Percentiles rank a stretch among this genome's conserved stretches.
phyloP scores from a whole-genome alignment of 2,113 vertebrate species.

The Cyanoderma ruficeps region DNA sequence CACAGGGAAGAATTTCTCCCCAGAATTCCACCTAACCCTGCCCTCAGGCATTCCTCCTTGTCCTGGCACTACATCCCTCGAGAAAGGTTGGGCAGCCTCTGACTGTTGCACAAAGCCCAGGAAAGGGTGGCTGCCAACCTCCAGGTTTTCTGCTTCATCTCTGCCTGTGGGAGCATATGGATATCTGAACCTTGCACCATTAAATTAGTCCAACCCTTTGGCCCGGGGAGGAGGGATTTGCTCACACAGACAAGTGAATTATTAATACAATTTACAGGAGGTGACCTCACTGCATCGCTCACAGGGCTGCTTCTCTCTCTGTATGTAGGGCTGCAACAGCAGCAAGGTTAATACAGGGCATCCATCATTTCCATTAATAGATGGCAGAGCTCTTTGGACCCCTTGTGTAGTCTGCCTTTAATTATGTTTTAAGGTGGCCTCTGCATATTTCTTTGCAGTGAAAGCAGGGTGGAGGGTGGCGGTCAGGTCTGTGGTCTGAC shows the following conservation, averaged over 20 bases:
- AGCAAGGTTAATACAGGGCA: constrained; percentile 60
- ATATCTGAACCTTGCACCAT: background rate
- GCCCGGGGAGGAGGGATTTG: constrained; percentile 21
- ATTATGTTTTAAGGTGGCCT: constrained; percentile 60
- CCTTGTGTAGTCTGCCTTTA: constrained; percentile 51
- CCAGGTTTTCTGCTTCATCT: background rate
- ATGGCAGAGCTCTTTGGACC: constrained; percentile 25
- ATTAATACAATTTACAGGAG: constrained; percentile 60
- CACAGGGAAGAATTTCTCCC: background rate
- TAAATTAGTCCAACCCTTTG: background rate
- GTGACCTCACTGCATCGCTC: constrained; percentile 36
- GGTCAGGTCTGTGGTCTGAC: background rate
- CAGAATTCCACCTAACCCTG: background rate
- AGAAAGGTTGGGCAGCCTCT: background rate
- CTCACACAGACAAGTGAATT: constrained; percentile 42
- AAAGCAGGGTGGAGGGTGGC: background rate
- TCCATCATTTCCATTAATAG: constrained; percentile 63
- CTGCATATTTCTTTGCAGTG: constrained; percentile 14
- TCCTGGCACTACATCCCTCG: background rate
- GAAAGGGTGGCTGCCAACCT: background rate
- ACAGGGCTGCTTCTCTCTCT: background rate
- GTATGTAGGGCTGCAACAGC: background rate
- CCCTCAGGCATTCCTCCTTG: background rate
- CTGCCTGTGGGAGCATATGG: background rate
- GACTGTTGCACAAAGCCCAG: background rate